Percentiles rank a stretch among this genome's conserved stretches.
Conservation (phyloP, 2,888 invertebrate species). For the Dynastes maya region DNA sequence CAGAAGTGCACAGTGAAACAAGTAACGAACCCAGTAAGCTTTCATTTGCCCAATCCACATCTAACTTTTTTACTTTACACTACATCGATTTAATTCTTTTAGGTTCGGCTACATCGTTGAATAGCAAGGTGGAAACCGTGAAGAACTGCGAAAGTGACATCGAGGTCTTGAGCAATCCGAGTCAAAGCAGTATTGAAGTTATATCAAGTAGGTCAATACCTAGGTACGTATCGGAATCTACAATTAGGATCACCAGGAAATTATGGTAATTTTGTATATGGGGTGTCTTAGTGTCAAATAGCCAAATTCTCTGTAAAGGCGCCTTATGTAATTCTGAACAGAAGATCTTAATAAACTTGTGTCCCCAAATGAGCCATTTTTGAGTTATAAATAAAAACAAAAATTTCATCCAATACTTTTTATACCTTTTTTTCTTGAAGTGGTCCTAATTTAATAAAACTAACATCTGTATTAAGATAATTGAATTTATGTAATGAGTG, state of each 20-base stretch:
- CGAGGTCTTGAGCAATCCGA: constrained; percentile 81
- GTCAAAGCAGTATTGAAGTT: constrained; percentile 81
- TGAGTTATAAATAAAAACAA: no score
- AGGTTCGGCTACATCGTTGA: constrained; percentile 59
- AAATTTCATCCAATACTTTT: no score
- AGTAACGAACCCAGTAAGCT: constrained; percentile 48
- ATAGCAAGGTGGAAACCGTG: constrained; percentile 41
- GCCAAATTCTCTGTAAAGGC: no score
- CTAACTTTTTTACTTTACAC: neutral
- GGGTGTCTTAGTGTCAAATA: no score
- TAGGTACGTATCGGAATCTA: constrained; percentile 40
- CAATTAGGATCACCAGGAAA: no score
- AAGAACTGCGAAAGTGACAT: constrained; percentile 76
- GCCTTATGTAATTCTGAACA: no score
- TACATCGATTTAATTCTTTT: constrained; percentile 12
- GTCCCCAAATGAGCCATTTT: no score
- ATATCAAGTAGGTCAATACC: constrained; percentile 64
- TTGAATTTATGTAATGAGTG: neutral
- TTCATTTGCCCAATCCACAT: neutral
- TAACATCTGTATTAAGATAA: no score
- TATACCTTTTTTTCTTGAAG: no score
- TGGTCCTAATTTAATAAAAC: no score
- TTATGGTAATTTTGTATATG: no score
- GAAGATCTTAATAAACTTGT: no score
- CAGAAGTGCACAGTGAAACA: constrained; percentile 49